Evolutionary conservation across 2,113 vertebrate species (phyloP), one percentile per base, ranked within the genome.

Genomic region (Trinectes maculatus): DNA sequence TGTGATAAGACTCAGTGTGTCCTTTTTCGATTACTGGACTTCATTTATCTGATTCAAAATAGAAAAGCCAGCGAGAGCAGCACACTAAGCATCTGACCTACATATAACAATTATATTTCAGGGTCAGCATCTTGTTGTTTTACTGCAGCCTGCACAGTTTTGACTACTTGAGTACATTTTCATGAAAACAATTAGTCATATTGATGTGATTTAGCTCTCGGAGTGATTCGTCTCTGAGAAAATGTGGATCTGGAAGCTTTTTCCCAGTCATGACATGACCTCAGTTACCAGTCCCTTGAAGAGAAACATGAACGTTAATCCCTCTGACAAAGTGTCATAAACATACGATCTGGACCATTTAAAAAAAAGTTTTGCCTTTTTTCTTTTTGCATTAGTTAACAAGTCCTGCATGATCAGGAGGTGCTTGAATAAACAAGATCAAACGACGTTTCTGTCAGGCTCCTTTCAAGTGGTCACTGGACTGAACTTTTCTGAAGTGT

Each of bases 1-100:
- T 83, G 67, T 53, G 89, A 91, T 91, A 91, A 91, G 77, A 80
- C 69, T 83, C 37, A 57, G 83, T 79, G 51, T 64, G 48, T 61
- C 65, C 83, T 70, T 42, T 73, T 81, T 83, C 28, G 19, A 65
- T 79, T 83, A 31, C 73, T 71, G 33, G 36, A 53, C 46, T 52
- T 74, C 40, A 59, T 77, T 90, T 87, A 83, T 89, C 85, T 84
- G 87, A 88, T 88, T 12, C 43, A 57, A 49, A n/a, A n/a, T n/a
- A n/a, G 0, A 1, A 75, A 60, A 71, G 84, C 75, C 76, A 85
- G 62, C 53, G 57, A 58, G 67, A 78, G n/a, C 71, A 53, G 28
- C 37, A 9, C 67, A 47, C 26, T 28, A 43, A 67, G 72, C 68
- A 43, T 58, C 55, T 60, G 65, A 73, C 49, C 39, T 15, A 54